These are phyloP conservation scores for Malthinus seriepunctatus DNA, from an alignment of 2,888 invertebrate species.

Conservation along the genomic window DNA sequence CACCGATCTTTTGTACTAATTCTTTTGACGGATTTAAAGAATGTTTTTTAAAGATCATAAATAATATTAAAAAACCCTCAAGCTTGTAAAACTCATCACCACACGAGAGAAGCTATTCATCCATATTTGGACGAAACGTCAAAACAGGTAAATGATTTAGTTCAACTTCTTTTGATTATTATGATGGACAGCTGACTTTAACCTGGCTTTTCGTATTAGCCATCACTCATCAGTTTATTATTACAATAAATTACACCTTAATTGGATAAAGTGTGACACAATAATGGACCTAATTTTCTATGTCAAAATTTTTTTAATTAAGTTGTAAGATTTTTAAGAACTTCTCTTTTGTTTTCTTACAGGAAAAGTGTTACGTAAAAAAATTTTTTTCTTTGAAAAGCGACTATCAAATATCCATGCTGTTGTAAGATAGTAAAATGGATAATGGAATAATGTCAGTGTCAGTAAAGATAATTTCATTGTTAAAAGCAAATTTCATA, in stretches of 20 bases:
- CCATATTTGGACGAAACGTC: slow-evolving; percentile 38
- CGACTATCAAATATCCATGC: too few relatives aligned
- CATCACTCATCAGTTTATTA: slow-evolving; percentile 39
- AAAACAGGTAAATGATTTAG: slow-evolving; percentile 37
- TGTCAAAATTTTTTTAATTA: slow-evolving; percentile 12
- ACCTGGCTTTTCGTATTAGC: slow-evolving; percentile 40
- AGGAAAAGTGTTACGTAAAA: too few relatives aligned
- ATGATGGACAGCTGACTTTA: slow-evolving; percentile 34
- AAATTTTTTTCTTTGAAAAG: too few relatives aligned
- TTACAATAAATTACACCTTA: slow-evolving; percentile 32
- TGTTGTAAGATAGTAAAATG: too few relatives aligned
- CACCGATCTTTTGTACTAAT: too few relatives aligned
- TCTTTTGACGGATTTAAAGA: too few relatives aligned
- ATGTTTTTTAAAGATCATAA: too few relatives aligned
- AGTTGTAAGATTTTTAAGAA: too few relatives aligned
- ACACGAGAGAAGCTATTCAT: slow-evolving; percentile 36
- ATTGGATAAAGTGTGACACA: slow-evolving; percentile 35
- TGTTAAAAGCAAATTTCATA: too few relatives aligned
- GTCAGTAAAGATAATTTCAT: too few relatives aligned
- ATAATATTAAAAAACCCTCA: slow-evolving; percentile 34
- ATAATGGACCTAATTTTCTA: slow-evolving; percentile 20
- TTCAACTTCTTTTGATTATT: slow-evolving; percentile 29
- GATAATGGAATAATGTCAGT: too few relatives aligned
- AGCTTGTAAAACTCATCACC: slow-evolving; percentile 43
- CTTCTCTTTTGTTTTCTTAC: too few relatives aligned